Percentiles rank a stretch among this genome's conserved stretches.
These are phyloP conservation scores for Capra hircus DNA, from an alignment of 2,113 vertebrate genomes.

Conservation along the genomic window DNA sequence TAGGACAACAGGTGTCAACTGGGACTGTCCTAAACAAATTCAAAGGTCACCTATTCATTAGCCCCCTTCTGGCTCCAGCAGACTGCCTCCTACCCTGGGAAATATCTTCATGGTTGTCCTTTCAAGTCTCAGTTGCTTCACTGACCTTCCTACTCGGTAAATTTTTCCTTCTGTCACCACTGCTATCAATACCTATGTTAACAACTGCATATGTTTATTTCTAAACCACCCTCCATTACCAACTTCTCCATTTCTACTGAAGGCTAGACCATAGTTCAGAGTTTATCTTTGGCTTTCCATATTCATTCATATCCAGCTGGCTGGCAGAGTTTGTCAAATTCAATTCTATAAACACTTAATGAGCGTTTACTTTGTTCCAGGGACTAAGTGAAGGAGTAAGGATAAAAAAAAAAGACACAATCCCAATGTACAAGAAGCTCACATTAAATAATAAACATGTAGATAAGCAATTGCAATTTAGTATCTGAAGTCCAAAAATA, in stretches of 20 bases:
- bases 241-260: background rate
- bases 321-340: background rate
- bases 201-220: background rate
- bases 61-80: background rate
- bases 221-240: background rate
- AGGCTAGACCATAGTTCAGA: background rate
- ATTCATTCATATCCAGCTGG: background rate
- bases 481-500: background rate
- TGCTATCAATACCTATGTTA: background rate
- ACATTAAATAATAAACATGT: background rate
- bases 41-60: background rate
- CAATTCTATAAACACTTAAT: background rate
- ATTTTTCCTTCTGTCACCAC: background rate
- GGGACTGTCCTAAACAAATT: background rate
- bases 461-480: background rate
- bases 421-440: background rate
- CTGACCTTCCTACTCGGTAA: background rate
- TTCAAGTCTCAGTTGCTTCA: background rate
- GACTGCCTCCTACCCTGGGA: background rate
- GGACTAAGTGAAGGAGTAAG: background rate
- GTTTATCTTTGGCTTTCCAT: background rate
- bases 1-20: background rate
- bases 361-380: background rate
- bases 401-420: background rate
- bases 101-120: background rate